A percentile compares a stretch with the other conserved stretches of the same genome.
These are phyloP conservation scores for Tokudaia tokunoshimensis DNA, from an alignment of 2,797 vertebrate species.

Conservation along the genomic window DNA sequence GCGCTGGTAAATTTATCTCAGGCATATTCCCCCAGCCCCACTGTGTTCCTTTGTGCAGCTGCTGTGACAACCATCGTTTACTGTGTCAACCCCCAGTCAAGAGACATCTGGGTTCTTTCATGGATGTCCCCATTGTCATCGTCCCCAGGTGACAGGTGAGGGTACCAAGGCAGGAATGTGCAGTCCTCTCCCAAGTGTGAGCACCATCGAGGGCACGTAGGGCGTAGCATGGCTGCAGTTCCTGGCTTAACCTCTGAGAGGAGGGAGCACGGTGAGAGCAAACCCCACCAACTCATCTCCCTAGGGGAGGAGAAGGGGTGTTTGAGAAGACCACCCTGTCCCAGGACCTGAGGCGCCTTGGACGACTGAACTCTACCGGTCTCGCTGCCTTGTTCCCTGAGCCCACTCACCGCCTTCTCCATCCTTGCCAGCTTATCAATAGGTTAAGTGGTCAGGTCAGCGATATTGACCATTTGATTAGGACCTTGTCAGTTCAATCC, in stretches of 20 bases:
- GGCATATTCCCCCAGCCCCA: neutral
- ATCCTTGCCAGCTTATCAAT: slow-evolving; percentile 91
- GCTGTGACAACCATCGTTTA: neutral
- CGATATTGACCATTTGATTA: slow-evolving; percentile 95
- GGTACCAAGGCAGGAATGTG: neutral
- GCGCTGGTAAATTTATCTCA: slow-evolving; percentile 28
- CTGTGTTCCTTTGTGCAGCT: neutral
- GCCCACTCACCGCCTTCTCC: slow-evolving; percentile 65
- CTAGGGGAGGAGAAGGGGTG: neutral
- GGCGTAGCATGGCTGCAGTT: rapidly evolving
- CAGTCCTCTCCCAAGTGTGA: neutral
- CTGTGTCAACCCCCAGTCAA: neutral
- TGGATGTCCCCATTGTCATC: neutral
- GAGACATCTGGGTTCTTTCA: neutral
- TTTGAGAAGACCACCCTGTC: neutral
- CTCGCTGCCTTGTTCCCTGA: neutral
- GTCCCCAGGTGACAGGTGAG: slow-evolving; percentile 45
- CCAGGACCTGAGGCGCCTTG: neutral
- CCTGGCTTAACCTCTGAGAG: neutral
- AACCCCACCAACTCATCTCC: neutral
- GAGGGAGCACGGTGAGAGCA: slow-evolving; percentile 3
- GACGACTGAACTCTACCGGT: rapidly evolving
- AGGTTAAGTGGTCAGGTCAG: slow-evolving; percentile 96
- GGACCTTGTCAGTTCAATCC: slow-evolving; percentile 95
- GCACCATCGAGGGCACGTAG: neutral